Conservation (phyloP, 2,888 invertebrate genomes). For the Altica lythri region DNA sequence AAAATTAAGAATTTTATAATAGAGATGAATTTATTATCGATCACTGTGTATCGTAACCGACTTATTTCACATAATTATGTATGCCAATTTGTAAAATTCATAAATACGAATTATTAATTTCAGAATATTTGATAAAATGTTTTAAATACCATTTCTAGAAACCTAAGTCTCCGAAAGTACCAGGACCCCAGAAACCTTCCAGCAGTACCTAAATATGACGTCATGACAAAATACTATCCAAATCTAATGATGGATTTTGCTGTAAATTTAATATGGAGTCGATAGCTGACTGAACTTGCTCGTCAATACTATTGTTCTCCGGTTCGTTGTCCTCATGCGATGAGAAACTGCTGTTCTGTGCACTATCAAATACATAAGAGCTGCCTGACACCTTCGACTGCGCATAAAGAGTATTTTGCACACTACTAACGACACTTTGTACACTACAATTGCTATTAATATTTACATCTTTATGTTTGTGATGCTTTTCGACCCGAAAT, state of each 20-base stretch:
- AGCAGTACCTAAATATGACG: constrained; percentile 46
- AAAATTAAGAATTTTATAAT: too few relatives aligned
- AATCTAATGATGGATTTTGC: constrained; percentile 49
- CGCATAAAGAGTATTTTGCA: constrained; percentile 29
- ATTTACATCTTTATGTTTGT: constrained; percentile 38
- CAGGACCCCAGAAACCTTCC: constrained; percentile 28
- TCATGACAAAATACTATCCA: constrained; percentile 59
- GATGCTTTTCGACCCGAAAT: constrained; percentile 56
- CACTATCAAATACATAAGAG: constrained; percentile 25
- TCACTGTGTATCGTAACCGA: too few relatives aligned
- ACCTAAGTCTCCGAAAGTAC: constrained; percentile 14
- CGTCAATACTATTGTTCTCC: constrained; percentile 68
- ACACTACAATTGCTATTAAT: constrained; percentile 39
- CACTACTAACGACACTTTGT: constrained; percentile 42
- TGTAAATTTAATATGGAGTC: constrained; percentile 78
- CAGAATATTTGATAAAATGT: too few relatives aligned
- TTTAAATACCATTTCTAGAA: not conserved
- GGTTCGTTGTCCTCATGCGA: constrained; percentile 45
- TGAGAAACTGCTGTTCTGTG: constrained; percentile 35
- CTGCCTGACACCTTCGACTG: constrained; percentile 25
- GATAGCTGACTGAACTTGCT: constrained; percentile 80
- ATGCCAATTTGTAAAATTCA: too few relatives aligned
- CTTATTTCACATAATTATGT: too few relatives aligned
- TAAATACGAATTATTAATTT: too few relatives aligned
- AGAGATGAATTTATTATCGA: too few relatives aligned